Evolutionary conservation across 23 tunicate species (phyloP).

Genomic region (Trididemnum clinides): DNA sequence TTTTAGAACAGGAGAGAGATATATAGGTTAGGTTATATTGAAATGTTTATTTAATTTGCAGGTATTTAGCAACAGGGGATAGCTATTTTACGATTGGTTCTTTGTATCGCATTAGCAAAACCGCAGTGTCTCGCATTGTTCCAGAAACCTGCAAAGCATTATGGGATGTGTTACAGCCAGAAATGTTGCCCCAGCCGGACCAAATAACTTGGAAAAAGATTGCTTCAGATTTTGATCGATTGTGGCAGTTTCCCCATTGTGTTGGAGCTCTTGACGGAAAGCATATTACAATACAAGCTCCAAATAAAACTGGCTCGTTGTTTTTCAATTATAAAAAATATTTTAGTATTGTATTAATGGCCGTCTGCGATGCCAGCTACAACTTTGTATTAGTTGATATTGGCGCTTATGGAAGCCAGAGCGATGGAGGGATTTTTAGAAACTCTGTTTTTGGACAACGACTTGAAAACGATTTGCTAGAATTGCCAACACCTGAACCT

Average conservation of each 20-base stretch:
- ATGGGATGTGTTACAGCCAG: conserved; percentile 48
- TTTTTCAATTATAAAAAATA: conserved; percentile 40
- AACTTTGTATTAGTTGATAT: conserved; percentile 51
- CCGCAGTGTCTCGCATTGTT: conserved; percentile 29
- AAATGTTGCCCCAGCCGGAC: conserved; percentile 13
- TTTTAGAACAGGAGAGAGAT: too few species aligned
- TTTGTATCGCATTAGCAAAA: conserved; percentile 22
- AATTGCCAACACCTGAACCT: background rate
- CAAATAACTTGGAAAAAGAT: conserved; percentile 15
- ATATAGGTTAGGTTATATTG: too few species aligned
- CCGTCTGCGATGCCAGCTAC: conserved; percentile 44
- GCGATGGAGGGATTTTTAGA: conserved; percentile 50
- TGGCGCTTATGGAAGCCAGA: conserved; percentile 47
- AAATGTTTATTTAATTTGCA: too few species aligned
- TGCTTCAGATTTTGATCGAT: conserved; percentile 7
- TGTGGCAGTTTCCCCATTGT: conserved; percentile 60
- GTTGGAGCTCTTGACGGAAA: conserved; percentile 58
- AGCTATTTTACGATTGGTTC: conserved; percentile 23
- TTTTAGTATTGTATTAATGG: conserved; percentile 26
- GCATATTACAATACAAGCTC: conserved; percentile 43
- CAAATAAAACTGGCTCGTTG: conserved; percentile 44
- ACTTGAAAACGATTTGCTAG: background rate
- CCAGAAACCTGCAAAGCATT: conserved; percentile 54
- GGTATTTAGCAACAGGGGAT: conserved; percentile 68
- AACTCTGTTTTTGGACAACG: conserved; percentile 50